Evolutionary conservation across 2,888 invertebrate genomes (phyloP), one percentile per base, ranked within the genome.

Genomic region (Microdon myrmicae): DNA sequence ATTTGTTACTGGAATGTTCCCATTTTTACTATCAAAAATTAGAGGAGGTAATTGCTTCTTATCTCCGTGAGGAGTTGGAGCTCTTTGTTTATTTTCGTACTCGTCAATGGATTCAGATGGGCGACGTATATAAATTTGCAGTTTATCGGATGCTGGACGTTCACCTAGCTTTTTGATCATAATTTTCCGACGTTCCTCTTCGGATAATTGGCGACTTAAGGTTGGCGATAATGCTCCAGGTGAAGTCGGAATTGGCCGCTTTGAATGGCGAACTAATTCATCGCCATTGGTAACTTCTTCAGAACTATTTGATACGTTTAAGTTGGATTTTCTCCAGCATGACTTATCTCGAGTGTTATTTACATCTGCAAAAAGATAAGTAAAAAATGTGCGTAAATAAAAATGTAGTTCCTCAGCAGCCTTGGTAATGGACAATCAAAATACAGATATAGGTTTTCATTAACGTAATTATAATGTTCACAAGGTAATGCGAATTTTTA

Each of bases 241-340:
- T 3, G 78, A 68, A 28, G 81, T 80, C 29, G 81, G 77, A 39
- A 82, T 82, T 67, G 86, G 86, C 17, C 85, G 79, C 37, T 84
- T 77, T 20, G 84, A 81, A 71, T 84, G 82, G 68, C 86, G 86
- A 59, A 85, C 84, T 72, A 45, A n/a, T 26, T 58, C 35, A 6
- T 58, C 41, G 72, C 87, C 87, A 68, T 88, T 88, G 67, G 85
- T 77, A 55, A 83, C 85, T 70, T 83, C 86, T 26, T 64, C 64
- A 13, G 64, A 53, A 84, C 81, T 9, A 9, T 43, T 51, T 7
- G 48, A 58, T 1, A 86, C 84, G 74, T 87, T 87, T 16, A 86
- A 74, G 59, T 83, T 86, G 4, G 87, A 90, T 73, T 92, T 88
- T 75, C 90, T 84, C 83, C 90, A 90, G 5, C 88, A 85, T 26